Evolutionary conservation across 2,888 invertebrate species (phyloP), one percentile per base, ranked within the genome.

Genomic region (Strigamia transsilvanica): DNA sequence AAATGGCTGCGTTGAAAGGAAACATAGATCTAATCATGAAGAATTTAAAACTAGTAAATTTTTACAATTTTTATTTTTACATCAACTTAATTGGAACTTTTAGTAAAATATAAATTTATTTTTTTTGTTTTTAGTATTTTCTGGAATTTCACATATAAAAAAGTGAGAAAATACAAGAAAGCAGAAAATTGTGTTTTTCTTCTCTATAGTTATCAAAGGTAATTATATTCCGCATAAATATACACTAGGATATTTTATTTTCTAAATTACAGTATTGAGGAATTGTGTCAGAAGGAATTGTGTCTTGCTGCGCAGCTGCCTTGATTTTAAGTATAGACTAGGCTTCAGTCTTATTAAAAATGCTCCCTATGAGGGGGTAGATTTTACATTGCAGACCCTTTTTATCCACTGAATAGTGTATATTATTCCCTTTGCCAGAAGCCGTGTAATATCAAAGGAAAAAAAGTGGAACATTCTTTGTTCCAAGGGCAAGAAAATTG

Each of bases 311-410:
- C 9, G 15, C 73, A 73, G 73, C 27, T 73, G 73, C 73, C 32
- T 73, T 27, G 12, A 27, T 27, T 73, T 73, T 73, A 73, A 73
- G 73, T 73, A 73, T 73, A 73, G 73, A 13, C 73, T 73, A n/a
- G 18, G 5, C 27, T 32, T 27, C 73, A 27, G 15, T 27, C 73
- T 73, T 73, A 73, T 73, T 73, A 73, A 73, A 73, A 27, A 27
- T 27, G 2, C 10, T 73, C 73, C 73, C 73, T 32, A 73, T 73
- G 7, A 73, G 73, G 32, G 73, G 73, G 23, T 66, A 12, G 23
- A 32, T n/a, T 12, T 73, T 27, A 27, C 27, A 27, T 27, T 27
- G 27, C 27, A 15, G 73, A 32, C 27, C 56, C 18, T 56, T 56
- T 56, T 27, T 27, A 12, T 15, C 32, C 73, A 9, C 73, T 73